Conservation (phyloP, 2,113 vertebrate genomes). For the human (Homo sapiens) region GRCh38 chr4:137583001-137583500, state of each 20-base stretch:
- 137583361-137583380: neutral
- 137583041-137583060: neutral
- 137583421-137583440: neutral
- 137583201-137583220: constrained; percentile 9
- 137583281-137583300: neutral
- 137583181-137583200: neutral
- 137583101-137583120: neutral
- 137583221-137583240: constrained; percentile 25
- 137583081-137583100: neutral
- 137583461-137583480: constrained; percentile 20
- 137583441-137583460: constrained; percentile 26
- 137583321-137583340: neutral
- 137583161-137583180: neutral
- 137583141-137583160: neutral
- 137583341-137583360: neutral
- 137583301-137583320: neutral
- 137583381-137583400: neutral
- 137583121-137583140: neutral
- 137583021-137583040: neutral
- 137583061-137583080: neutral
- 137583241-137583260: constrained; percentile 23
- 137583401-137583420: neutral
- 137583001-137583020: neutral
- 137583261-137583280: neutral
- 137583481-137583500: neutral